Percentiles rank a stretch among this genome's conserved stretches.
Evolutionary conservation across 1,140 invertebrate species (phyloP).

Genomic region (Hyposmocoma kahamanoa): DNA sequence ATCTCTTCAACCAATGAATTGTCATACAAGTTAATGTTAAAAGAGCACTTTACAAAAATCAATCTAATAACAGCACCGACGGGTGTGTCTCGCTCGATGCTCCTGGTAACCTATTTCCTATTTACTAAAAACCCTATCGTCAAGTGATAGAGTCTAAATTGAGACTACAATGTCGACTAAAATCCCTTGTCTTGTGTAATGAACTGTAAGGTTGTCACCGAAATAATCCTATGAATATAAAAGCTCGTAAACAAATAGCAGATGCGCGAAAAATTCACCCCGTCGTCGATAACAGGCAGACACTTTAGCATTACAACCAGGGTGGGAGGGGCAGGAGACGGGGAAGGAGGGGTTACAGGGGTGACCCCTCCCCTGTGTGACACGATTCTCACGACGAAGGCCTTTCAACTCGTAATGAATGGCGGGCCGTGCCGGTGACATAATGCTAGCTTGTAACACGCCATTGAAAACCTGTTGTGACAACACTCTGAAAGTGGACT

Average conservation of each 20-base stretch:
- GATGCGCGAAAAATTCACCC: conserved; percentile 70
- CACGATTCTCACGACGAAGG: conserved; percentile 69
- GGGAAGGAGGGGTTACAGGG: conserved; percentile 19
- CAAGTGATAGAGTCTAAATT: conserved; percentile 23
- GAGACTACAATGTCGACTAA: conserved; percentile 9
- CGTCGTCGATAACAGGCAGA: conserved; percentile 44
- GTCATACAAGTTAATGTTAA: too few species aligned
- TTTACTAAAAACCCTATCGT: conserved; percentile 16
- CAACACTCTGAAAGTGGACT: too few species aligned
- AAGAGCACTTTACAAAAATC: too few species aligned
- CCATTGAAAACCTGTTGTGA: not conserved
- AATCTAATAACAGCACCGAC: conserved; percentile 46
- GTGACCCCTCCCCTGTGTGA: conserved; percentile 39
- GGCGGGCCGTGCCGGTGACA: conserved; percentile 49
- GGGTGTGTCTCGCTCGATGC: conserved; percentile 48
- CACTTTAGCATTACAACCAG: conserved; percentile 71
- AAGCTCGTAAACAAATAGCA: conserved; percentile 72
- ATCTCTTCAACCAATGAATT: too few species aligned
- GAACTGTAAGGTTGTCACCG: conserved; percentile 59
- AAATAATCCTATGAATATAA: conserved; percentile 64
- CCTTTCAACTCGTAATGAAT: conserved; percentile 66
- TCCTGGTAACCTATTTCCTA: conserved; percentile 49
- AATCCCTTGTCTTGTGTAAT: conserved; percentile 42
- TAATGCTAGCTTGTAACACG: conserved; percentile 22
- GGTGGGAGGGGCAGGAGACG: conserved; percentile 24